phyloP scores from a whole-genome alignment of 2,113 vertebrate genomes.

The Grammomys dolichurus region DNA sequence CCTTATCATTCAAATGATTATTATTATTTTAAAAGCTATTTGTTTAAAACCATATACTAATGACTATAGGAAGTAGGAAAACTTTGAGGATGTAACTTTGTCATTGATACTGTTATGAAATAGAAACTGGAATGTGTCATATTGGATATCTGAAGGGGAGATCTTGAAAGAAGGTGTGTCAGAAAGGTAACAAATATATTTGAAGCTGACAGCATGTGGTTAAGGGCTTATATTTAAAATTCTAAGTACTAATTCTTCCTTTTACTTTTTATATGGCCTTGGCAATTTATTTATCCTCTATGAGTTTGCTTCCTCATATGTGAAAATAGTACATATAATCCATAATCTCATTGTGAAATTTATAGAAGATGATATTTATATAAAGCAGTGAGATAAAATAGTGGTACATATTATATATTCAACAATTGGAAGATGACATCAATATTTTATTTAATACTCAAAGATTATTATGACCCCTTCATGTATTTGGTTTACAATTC shows the following conservation, averaged over 20 bases:
- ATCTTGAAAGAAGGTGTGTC: not conserved
- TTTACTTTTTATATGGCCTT: constrained; percentile 6
- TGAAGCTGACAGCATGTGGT: not conserved
- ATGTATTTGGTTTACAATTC: constrained; percentile 19
- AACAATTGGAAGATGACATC: constrained; percentile 19
- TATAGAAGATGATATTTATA: not conserved
- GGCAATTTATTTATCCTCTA: not conserved
- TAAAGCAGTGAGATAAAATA: not conserved
- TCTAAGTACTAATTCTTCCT: not conserved
- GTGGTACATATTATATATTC: not conserved
- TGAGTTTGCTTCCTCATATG: not conserved
- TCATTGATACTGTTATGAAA: not conserved
- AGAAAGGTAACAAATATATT: constrained; percentile 8
- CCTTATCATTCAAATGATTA: constrained; percentile 15
- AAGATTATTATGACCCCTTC: not conserved
- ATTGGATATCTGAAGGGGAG: not conserved
- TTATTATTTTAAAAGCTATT: not conserved
- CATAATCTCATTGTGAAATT: not conserved
- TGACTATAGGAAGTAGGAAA: not conserved
- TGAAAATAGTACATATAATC: constrained; percentile 6
- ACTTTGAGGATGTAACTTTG: not conserved
- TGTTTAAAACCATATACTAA: not conserved
- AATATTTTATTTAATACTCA: constrained; percentile 42
- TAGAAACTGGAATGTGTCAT: not conserved
- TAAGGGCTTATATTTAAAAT: constrained; percentile 30